Evolutionary conservation across 2,888 invertebrate genomes (phyloP).

Genomic region (Copidosoma aretas): DNA sequence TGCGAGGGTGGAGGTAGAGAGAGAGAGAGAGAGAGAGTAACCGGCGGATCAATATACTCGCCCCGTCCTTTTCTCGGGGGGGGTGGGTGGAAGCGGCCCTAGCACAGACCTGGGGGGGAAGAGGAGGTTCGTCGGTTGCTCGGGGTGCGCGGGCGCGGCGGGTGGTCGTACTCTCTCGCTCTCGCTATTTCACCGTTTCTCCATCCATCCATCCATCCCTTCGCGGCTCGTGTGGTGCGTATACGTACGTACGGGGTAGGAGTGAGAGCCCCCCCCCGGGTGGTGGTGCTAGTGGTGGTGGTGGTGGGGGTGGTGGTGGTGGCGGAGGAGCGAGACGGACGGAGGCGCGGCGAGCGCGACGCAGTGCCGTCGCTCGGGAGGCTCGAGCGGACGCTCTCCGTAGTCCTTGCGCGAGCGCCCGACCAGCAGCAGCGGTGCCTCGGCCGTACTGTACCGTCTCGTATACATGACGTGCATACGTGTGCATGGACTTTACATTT

Average conservation of each 20-base stretch:
- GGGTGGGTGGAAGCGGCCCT: neutral
- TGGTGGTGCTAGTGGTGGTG: neutral
- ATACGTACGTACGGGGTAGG: neutral
- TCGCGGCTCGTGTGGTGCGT: neutral
- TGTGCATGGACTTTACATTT: too few species aligned
- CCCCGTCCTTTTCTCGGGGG: neutral
- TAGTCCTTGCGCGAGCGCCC: slow-evolving; percentile 31
- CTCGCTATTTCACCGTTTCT: too few species aligned
- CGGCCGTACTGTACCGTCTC: too few species aligned
- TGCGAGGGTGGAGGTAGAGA: neutral
- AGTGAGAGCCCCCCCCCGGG: too few species aligned
- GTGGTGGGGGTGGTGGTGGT: neutral
- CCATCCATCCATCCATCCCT: neutral
- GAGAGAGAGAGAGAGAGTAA: slow-evolving; percentile 25
- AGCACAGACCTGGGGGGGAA: too few species aligned
- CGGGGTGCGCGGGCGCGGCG: slow-evolving; percentile 7
- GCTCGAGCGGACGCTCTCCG: slow-evolving; percentile 38
- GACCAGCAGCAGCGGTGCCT: neutral
- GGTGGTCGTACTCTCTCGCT: slow-evolving; percentile 6
- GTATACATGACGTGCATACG: too few species aligned
- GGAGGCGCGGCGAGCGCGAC: slow-evolving; percentile 58
- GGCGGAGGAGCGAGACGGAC: slow-evolving; percentile 30
- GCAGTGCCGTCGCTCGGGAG: slow-evolving; percentile 60
- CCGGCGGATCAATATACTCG: slow-evolving; percentile 36
- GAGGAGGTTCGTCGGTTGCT: slow-evolving; percentile 8